Evolutionary conservation across 30 jellyfish, hydroid and myxozoan genomes (phyloP), one percentile per base, ranked within the genome.

Genomic region (Cassiopea xamachana): DNA sequence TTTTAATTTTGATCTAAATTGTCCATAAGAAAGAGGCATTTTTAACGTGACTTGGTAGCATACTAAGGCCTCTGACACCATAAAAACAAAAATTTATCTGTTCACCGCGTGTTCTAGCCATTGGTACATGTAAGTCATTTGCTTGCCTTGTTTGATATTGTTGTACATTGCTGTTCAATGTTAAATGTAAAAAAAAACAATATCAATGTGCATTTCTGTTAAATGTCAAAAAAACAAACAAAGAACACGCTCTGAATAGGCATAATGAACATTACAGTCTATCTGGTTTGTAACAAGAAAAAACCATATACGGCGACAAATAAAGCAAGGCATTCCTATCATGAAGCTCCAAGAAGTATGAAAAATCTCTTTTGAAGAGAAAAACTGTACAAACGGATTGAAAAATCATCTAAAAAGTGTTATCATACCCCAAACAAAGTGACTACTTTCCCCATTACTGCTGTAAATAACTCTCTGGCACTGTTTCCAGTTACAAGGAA

Each of bases 391-490:
- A 51, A 2, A 4, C 64, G 4, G 8, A 51, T 51, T 51, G 9
- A 51, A 51, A 9, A 9, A 2, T 51, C 4, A 2, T 4, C 8
- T 51, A 9, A 51, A 51, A 51, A 51, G 64, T 2, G 64, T 2
- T 2, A 19, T 18, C 98, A 83, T 86, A 91, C 99, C 96, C 93
- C 92, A 80, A 96, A 96, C 9, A 96, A 73, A 1, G 99, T 96
- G 85, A 96, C 94, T 27, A 96, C 99, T 80, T 96, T 96, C 5
- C 98, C 99, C 97, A 96, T 89, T 14, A 96, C 98, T 43, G 98
- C 95, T 71, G 86, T 79, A 91, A 96, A 96, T 89, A 96, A 84
- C 67, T 96, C 98, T 64, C 70, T 84, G 14, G 98, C 97, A 46
- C 81, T 97, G 85, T 80, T 96, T 8, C 97, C 97, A 61, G 97